Percentiles rank a stretch among this genome's conserved stretches.
These are phyloP conservation scores for Rhopalosiphum maidis DNA, from an alignment of 1,140 invertebrate species.

Conservation along the genomic window DNA sequence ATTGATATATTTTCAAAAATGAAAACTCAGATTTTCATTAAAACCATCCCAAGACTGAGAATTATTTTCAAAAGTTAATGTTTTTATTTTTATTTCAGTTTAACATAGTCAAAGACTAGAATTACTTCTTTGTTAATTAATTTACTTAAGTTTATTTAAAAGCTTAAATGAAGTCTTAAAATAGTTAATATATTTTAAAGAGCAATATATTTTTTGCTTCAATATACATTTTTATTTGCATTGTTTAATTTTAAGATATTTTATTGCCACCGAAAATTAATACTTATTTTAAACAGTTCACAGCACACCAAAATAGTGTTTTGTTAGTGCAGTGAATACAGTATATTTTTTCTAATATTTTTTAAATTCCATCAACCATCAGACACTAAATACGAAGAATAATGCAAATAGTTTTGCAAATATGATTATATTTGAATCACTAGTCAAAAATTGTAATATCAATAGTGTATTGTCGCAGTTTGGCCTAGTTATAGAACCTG, in stretches of 20 bases:
- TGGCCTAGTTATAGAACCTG: background rate
- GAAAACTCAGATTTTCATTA: too few relatives aligned
- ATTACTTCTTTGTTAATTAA: too few relatives aligned
- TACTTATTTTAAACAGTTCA: background rate
- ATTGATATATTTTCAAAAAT: background rate
- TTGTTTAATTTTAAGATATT: too few relatives aligned
- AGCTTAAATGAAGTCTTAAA: too few relatives aligned
- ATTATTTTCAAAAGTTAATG: too few relatives aligned
- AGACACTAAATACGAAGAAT: background rate
- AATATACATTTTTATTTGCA: too few relatives aligned
- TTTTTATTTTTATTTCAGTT: too few relatives aligned
- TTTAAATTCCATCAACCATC: background rate
- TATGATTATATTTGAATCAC: background rate
- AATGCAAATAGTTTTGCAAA: background rate
- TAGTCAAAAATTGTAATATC: background rate
- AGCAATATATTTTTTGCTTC: too few relatives aligned
- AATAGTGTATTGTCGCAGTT: background rate
- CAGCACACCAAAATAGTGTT: background rate
- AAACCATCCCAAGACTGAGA: too few relatives aligned
- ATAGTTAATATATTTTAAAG: too few relatives aligned
- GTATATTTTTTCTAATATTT: background rate
- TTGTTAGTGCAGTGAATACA: background rate
- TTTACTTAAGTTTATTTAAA: too few relatives aligned
- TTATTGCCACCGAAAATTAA: background rate
- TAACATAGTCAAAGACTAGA: too few relatives aligned